Evolutionary conservation across 2,797 vertebrate species (phyloP).

Genomic region (Gobionotothen gibberifrons): DNA sequence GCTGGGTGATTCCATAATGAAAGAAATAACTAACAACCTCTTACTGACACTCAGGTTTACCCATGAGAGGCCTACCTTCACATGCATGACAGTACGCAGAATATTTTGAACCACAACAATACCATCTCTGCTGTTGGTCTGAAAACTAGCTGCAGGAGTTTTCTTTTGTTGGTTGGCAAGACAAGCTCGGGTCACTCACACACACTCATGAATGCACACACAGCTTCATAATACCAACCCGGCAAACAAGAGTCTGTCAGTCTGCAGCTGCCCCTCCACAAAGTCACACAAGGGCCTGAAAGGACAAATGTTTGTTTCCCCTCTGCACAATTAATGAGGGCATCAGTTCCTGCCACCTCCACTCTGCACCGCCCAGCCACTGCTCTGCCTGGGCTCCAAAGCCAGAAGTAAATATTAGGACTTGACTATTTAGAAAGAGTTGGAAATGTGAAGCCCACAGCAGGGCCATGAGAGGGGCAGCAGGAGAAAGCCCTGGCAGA

Average conservation of each 20-base stretch:
- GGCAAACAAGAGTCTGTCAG: constrained; percentile 53
- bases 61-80: neutral
- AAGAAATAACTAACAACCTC: neutral
- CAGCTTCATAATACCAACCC: constrained; percentile 47
- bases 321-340: constrained; percentile 79
- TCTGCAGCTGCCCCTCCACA: constrained; percentile 51
- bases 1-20: neutral
- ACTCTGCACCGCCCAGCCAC: constrained; percentile 47
- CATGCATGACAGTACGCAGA: neutral
- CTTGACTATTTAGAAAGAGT: constrained; percentile 73
- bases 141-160: constrained; percentile 7
- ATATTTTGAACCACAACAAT: constrained; percentile 2
- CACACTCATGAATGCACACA: constrained; percentile 3
- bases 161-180: constrained; percentile 22
- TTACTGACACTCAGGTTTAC: neutral
- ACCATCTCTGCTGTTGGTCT: neutral
- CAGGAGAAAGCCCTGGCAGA: constrained; percentile 47
- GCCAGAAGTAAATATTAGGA: constrained; percentile 84
- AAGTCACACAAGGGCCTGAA: constrained; percentile 71
- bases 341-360: constrained; percentile 75
- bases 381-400: constrained; percentile 70
- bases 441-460: constrained; percentile 65
- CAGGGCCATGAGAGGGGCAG: constrained; percentile 65
- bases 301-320: constrained; percentile 78
- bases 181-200: constrained; percentile 17